Percentiles rank a stretch among this genome's conserved stretches.
Conservation (phyloP, 2,113 vertebrate species). For the Ammodytes marinus region DNA sequence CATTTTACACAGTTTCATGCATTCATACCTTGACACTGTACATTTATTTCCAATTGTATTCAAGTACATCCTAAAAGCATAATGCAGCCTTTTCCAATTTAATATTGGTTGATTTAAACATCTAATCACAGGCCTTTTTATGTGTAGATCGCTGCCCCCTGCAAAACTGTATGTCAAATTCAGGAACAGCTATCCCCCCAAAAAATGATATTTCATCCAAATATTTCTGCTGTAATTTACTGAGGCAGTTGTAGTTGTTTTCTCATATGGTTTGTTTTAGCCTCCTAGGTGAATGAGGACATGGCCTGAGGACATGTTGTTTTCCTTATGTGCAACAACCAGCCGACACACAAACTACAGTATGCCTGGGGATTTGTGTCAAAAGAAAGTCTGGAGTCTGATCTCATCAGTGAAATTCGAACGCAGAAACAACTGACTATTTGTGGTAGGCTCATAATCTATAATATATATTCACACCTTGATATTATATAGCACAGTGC, state of each 20-base stretch:
- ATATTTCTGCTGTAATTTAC: neutral
- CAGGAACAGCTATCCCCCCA: neutral
- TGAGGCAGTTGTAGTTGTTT: neutral
- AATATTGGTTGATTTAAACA: neutral
- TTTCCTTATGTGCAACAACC: neutral
- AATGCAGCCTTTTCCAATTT: neutral
- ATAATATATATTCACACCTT: neutral
- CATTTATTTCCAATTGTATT: no score
- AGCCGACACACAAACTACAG: neutral
- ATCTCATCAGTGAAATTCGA: neutral
- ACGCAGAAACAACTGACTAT: neutral
- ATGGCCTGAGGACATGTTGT: neutral
- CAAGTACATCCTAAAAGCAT: neutral
- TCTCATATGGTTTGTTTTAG: slow-evolving; percentile 37
- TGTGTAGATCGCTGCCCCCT: neutral
- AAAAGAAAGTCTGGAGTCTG: no score
- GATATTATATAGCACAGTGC: neutral
- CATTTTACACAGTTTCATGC: neutral
- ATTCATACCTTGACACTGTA: neutral
- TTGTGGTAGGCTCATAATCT: neutral
- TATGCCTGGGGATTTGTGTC: neutral
- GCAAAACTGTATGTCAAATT: neutral
- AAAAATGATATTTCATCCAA: neutral
- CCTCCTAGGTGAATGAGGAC: slow-evolving; percentile 3
- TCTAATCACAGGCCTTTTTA: neutral